Base-by-base conservation (phyloP, 1,140 invertebrate genomes). In the Battus philenor region DNA sequence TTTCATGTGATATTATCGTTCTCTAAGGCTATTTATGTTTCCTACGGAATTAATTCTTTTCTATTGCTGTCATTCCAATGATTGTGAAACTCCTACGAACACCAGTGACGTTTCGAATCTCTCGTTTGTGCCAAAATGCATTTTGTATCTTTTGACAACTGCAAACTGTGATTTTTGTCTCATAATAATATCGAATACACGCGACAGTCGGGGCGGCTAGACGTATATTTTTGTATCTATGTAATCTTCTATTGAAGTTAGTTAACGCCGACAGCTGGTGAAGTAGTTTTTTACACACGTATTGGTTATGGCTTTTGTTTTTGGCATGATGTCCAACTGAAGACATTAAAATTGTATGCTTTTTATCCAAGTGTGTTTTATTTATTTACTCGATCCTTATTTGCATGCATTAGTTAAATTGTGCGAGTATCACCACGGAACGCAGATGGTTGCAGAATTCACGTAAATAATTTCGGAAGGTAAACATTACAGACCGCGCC, bases 291-390 rank as follows among this genome's bases (percentile, higher is more conserved):
- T 30, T 30, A 30, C 36, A 29, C 29, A 30, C 29, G 29, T 47
- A 55, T 55, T 51, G 56, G 68, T 79, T 64, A 73, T 70, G 61
- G 73, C 69, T 80, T 79, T 62, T 68, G 66, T 75, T 78, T 30
- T 76, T 80, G 74, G 80, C 80, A 82, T 78, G 75, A 68, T 74
- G 73, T 79, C 73, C 54, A 58, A 62, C 66, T 62, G 59, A 65
- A 67, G 75, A 82, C 77, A 81, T 80, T 84, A 82, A 81, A 79
- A 66, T 74, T 84, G 60, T 79, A 80, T 75, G 80, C 80, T 84
- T 81, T 79, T 73, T 75, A 79, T 53, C 20, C 47, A 47, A 43
- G 60, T 77, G 71, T 77, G 73, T 80, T 83, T 77, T 69, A 76
- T 82, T 81, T 71, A 47, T 54, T 54, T 61, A 30, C 2, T 39